phyloP scores from a whole-genome alignment of 2,797 vertebrate species.

The Danio choprae region DNA sequence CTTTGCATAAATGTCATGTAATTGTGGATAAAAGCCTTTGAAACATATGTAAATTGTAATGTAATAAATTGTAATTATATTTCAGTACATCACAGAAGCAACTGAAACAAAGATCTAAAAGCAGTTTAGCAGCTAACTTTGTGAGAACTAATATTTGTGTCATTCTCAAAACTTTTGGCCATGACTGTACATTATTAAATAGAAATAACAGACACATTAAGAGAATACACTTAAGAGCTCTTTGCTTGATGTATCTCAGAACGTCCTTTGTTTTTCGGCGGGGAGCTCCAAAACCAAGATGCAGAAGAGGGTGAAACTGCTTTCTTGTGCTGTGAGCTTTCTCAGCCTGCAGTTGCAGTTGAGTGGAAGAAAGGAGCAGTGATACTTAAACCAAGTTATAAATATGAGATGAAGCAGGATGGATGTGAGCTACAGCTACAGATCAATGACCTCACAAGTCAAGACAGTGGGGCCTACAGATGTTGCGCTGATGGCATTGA shows the following conservation, averaged over 20 bases:
- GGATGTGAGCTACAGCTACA: conserved; percentile 81
- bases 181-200: neutral
- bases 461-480: conserved; percentile 86
- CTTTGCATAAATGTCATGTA: too few species aligned
- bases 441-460: conserved; percentile 80
- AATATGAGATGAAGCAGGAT: conserved; percentile 80
- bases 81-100: too few species aligned
- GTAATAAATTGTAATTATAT: too few species aligned
- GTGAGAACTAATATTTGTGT: too few species aligned
- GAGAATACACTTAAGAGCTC: neutral
- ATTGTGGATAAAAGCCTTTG: too few species aligned
- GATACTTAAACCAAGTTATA: conserved; percentile 77
- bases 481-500: conserved; percentile 76
- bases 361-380: conserved; percentile 86
- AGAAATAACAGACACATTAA: neutral
- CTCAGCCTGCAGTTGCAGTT: conserved; percentile 73
- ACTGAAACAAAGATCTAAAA: too few species aligned
- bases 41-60: too few species aligned
- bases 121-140: too few species aligned
- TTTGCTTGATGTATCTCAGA: conserved; percentile 65
- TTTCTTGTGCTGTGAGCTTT: conserved; percentile 83
- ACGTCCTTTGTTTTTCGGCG: conserved; percentile 81
- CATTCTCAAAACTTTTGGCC: too few species aligned
- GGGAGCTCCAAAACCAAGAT: conserved; percentile 80
- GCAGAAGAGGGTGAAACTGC: conserved; percentile 79